Conservation (phyloP, 2,797 vertebrate genomes). For the Sylvia borin region DNA sequence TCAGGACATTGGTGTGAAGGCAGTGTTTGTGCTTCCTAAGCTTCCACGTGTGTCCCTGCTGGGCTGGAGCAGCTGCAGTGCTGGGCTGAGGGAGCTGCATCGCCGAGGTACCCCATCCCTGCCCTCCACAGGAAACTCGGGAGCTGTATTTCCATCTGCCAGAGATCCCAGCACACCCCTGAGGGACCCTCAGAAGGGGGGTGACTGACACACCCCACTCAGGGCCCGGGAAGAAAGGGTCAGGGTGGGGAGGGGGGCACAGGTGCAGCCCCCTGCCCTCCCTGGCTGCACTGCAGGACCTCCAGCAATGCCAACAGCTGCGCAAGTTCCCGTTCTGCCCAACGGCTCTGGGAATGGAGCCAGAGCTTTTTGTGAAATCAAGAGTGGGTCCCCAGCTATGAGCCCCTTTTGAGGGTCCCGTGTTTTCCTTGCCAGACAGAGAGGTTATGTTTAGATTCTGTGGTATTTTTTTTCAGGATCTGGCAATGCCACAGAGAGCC, state of each 20-base stretch:
- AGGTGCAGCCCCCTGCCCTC: background rate
- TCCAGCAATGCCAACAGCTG: background rate
- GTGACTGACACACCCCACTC: background rate
- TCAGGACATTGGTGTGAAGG: background rate
- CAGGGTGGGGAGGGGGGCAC: background rate
- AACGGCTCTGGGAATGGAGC: background rate
- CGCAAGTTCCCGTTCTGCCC: background rate
- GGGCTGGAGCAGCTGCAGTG: background rate
- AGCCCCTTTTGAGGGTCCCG: accelerated
- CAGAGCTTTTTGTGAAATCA: accelerated
- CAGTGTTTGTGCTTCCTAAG: background rate
- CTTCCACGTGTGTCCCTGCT: background rate
- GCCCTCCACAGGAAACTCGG: background rate
- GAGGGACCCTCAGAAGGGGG: accelerated
- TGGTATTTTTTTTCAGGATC: background rate
- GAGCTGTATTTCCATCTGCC: background rate
- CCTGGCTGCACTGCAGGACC: background rate
- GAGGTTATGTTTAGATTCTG: background rate
- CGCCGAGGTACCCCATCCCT: background rate
- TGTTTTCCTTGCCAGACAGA: background rate
- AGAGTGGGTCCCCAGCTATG: background rate
- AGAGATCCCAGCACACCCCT: background rate
- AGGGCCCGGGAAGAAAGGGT: background rate
- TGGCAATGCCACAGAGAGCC: accelerated
- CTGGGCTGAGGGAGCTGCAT: background rate